phyloP scores from a whole-genome alignment of 1,140 invertebrate genomes.

The Ceratina calcarata region DNA sequence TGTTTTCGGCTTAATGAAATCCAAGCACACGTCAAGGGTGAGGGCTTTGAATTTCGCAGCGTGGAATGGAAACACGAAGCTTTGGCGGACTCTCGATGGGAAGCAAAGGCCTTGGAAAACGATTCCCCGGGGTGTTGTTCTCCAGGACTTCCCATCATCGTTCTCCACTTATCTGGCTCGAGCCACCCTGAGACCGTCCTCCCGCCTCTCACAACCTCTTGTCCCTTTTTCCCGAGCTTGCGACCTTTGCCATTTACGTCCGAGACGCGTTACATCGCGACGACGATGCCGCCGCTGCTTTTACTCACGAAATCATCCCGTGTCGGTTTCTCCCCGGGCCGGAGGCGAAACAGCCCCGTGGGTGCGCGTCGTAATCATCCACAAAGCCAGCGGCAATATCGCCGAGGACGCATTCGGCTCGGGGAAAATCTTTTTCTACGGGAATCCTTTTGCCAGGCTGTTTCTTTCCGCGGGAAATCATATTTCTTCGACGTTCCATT shows the following conservation, averaged over 20 bases:
- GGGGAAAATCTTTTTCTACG: constrained; percentile 7
- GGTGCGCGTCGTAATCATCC: not conserved
- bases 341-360: constrained; percentile 13
- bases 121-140: constrained; percentile 65
- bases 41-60: constrained; percentile 19
- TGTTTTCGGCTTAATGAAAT: not conserved
- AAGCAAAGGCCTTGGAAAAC: constrained; percentile 50
- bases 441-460: not conserved
- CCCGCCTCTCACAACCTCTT: constrained; percentile 10
- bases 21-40: not conserved
- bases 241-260: constrained; percentile 48
- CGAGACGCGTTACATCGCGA: constrained; percentile 13
- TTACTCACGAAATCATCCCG: constrained; percentile 43
- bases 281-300: constrained; percentile 27
- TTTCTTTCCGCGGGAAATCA: constrained; percentile 14
- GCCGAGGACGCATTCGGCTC: not conserved
- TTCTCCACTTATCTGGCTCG: constrained; percentile 24
- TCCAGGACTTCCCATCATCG: constrained; percentile 63
- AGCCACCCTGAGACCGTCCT: constrained; percentile 20
- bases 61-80: constrained; percentile 1
- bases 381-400: constrained; percentile 9
- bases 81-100: constrained; percentile 13
- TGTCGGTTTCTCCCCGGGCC: not conserved
- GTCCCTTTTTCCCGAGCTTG: constrained; percentile 1
- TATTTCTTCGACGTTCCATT: constrained; percentile 22